Evolutionary conservation across 2,888 invertebrate species (phyloP).

Genomic region (Oasisia sp.): DNA sequence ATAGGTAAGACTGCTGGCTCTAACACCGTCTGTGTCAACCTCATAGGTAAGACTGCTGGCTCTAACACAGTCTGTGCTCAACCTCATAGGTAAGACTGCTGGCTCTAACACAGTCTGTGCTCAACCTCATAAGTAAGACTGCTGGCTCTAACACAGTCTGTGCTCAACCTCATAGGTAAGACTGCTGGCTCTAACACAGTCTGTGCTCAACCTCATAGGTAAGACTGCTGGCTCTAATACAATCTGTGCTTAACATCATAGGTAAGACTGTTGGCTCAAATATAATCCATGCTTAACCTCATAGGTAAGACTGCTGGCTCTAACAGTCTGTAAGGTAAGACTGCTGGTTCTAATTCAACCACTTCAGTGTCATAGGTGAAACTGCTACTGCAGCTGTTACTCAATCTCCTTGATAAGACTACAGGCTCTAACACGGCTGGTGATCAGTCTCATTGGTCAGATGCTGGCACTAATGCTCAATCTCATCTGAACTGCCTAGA

Average conservation of each 20-base stretch:
- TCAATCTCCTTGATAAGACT: constrained; percentile 67
- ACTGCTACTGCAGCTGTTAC: constrained; percentile 68
- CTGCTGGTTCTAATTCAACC: constrained; percentile 83
- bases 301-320: too few species aligned
- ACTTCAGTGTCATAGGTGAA: too few species aligned
- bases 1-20: too few species aligned
- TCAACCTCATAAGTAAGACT: constrained; percentile 67
- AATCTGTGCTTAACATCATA: too few species aligned
- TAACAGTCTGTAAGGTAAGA: constrained; percentile 62
- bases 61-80: constrained; percentile 64
- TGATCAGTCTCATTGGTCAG: constrained; percentile 67
- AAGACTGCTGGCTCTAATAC: constrained; percentile 33
- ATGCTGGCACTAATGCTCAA: too few species aligned
- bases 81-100: constrained; percentile 72
- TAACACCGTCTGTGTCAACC: too few species aligned
- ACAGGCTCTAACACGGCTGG: too few species aligned
- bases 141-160: too few species aligned
- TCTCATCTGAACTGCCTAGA: too few species aligned
- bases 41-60: too few species aligned
- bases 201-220: constrained; percentile 75
- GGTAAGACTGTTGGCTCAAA: background rate
- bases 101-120: constrained; percentile 82
- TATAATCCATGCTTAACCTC: background rate
- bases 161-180: constrained; percentile 67
- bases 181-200: too few species aligned